Evolutionary conservation across 1,140 invertebrate genomes (phyloP).

Genomic region (Pollicipes pollicipes): DNA sequence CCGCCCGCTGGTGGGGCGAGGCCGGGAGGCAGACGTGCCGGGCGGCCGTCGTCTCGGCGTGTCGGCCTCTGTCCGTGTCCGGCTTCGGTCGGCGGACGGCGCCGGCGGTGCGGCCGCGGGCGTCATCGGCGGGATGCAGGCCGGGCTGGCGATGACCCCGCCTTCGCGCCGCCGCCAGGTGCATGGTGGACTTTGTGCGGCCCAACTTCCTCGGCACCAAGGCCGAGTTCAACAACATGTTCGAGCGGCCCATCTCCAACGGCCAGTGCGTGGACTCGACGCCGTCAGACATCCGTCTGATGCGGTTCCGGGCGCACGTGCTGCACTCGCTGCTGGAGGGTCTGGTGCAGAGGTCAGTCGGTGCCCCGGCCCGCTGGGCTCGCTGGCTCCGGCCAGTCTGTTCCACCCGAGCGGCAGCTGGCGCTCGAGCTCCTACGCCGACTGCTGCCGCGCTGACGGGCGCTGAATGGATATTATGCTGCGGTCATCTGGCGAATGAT

Average conservation of each 20-base stretch:
- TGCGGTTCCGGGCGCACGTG: constrained; percentile 76
- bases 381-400: too few species aligned
- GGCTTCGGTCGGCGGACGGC: constrained; percentile 10
- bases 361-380: too few species aligned
- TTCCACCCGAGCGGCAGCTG: too few species aligned
- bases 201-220: constrained; percentile 76
- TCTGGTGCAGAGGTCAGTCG: constrained; percentile 58
- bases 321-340: constrained; percentile 72
- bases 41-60: too few species aligned
- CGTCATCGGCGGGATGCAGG: too few species aligned
- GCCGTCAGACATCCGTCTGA: constrained; percentile 67
- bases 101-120: not conserved
- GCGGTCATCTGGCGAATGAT: too few species aligned
- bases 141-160: constrained; percentile 4
- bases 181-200: constrained; percentile 89
- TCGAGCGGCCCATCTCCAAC: constrained; percentile 84
- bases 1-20: too few species aligned
- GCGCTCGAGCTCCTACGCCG: too few species aligned
- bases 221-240: constrained; percentile 89
- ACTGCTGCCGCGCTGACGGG: too few species aligned
- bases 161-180: constrained; percentile 28
- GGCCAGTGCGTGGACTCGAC: constrained; percentile 86
- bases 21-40: too few species aligned
- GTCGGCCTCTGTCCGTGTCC: not conserved
- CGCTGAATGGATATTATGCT: not conserved